A percentile compares a stretch with the other conserved stretches of the same genome.
Evolutionary conservation across 2,888 invertebrate species (phyloP).

Genomic region (Andrena dorsata): DNA sequence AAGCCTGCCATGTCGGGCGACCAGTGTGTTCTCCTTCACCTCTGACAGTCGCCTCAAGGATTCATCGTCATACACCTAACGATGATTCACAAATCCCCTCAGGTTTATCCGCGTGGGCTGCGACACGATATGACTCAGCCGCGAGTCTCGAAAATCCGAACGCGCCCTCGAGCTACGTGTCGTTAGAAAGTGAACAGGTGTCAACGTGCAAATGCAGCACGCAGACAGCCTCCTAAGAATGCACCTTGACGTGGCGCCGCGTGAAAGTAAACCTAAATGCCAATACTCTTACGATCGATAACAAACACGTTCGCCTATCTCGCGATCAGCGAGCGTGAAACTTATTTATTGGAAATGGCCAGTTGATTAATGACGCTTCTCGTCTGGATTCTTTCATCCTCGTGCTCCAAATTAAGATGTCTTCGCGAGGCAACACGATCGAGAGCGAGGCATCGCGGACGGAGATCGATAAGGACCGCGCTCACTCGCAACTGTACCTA

Average conservation of each 20-base stretch:
- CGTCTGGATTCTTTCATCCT: neutral
- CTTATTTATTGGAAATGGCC: constrained; percentile 31
- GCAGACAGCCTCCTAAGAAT: constrained; percentile 27
- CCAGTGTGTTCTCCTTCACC: constrained; percentile 46
- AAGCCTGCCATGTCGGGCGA: neutral
- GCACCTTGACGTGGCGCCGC: constrained; percentile 28
- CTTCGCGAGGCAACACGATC: neutral
- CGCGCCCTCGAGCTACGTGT: constrained; percentile 17
- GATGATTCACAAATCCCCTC: constrained; percentile 62
- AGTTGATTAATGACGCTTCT: constrained; percentile 8
- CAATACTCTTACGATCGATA: constrained; percentile 35
- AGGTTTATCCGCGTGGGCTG: constrained; percentile 22
- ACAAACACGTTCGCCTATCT: constrained; percentile 27
- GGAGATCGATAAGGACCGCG: neutral
- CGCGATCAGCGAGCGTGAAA: constrained; percentile 19
- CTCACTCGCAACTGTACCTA: neutral
- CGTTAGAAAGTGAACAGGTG: constrained; percentile 65
- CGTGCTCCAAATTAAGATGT: neutral
- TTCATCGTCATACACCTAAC: constrained; percentile 47
- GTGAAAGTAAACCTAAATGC: constrained; percentile 53
- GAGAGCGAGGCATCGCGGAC: neutral
- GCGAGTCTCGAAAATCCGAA: constrained; percentile 44
- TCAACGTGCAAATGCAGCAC: constrained; percentile 23
- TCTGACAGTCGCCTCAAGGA: constrained; percentile 49
- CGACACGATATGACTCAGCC: constrained; percentile 58